phyloP scores from a whole-genome alignment of 2,888 invertebrate species.

The Lepidochitona cinerea region DNA sequence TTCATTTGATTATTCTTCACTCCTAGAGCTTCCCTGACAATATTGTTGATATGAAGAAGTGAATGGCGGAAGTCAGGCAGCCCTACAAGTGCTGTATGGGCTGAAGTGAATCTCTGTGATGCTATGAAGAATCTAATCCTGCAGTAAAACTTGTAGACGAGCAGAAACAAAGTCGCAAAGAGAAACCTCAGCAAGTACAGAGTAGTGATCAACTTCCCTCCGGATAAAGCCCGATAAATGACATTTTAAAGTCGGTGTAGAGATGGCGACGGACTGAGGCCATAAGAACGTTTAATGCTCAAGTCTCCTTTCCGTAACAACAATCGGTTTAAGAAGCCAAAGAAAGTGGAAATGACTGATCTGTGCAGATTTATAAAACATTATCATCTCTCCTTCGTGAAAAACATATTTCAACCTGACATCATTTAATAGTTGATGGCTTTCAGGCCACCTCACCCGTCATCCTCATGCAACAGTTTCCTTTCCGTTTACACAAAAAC shows the following conservation, averaged over 20 bases:
- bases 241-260: neutral
- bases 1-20: no score
- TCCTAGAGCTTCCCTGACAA: no score
- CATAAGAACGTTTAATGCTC: neutral
- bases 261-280: neutral
- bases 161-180: neutral
- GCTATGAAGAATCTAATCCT: neutral
- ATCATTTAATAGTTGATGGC: no score
- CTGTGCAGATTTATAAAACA: neutral
- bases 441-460: no score
- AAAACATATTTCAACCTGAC: no score
- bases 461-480: no score
- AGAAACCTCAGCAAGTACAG: neutral
- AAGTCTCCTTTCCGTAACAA: neutral
- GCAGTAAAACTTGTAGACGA: neutral
- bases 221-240: neutral
- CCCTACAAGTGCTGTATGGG: no score
- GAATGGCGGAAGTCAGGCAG: no score
- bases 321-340: neutral
- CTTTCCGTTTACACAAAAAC: neutral
- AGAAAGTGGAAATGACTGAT: neutral
- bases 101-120: no score
- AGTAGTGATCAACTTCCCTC: neutral
- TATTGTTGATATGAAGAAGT: no score
- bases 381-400: neutral